These are phyloP conservation scores for Mus pahari DNA, from an alignment of 2,113 vertebrate genomes.

Conservation along the genomic window DNA sequence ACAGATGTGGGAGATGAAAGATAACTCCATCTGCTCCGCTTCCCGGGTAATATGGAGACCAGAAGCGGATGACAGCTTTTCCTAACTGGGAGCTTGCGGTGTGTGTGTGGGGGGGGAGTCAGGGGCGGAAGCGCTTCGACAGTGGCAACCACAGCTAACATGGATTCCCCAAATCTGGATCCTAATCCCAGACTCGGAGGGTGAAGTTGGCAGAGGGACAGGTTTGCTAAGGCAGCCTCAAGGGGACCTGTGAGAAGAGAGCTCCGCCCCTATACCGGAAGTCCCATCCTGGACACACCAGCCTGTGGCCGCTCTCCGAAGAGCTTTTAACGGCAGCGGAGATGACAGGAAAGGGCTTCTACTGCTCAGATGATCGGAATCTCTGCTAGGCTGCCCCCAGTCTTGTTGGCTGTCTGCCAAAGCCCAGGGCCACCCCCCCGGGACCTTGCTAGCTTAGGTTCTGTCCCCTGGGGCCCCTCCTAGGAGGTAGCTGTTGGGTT, in stretches of 20 bases:
- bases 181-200: neutral
- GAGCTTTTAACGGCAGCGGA: neutral
- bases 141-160: neutral
- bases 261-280: neutral
- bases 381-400: no score
- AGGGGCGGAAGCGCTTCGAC: neutral
- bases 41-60: conserved; percentile 26
- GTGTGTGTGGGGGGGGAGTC: no score
- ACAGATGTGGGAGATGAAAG: conserved; percentile 68
- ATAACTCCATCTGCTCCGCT: conserved; percentile 52
- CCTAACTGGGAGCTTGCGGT: neutral
- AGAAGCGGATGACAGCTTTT: neutral
- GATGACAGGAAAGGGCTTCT: neutral
- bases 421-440: neutral
- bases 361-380: neutral
- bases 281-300: neutral
- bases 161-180: neutral
- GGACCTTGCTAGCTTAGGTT: neutral
- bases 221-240: no score
- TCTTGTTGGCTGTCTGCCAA: neutral
- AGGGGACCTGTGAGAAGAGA: neutral
- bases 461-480: neutral
- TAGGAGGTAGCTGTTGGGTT: neutral
- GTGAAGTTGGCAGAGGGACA: neutral
- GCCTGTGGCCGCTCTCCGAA: neutral